Evolutionary conservation across 1,140 invertebrate species (phyloP).

Genomic region (Saccostrea echinata): DNA sequence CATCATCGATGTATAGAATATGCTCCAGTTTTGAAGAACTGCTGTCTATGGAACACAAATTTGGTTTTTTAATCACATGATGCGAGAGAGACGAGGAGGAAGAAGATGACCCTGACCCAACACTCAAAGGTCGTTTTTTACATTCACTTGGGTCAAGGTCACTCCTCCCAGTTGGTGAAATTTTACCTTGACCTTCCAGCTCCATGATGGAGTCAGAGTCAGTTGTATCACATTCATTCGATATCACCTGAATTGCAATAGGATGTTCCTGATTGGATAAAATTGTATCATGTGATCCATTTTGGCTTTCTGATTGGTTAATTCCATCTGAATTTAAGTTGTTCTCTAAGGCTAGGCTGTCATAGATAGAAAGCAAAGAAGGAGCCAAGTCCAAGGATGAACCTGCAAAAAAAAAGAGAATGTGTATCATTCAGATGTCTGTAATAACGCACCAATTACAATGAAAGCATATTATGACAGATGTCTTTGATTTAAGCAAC

Average conservation of each 20-base stretch:
- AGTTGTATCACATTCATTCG: conserved; percentile 38
- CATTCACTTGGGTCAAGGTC: conserved; percentile 61
- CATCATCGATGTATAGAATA: conserved; percentile 65
- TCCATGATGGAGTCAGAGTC: conserved; percentile 42
- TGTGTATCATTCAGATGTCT: background rate
- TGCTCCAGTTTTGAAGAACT: conserved; percentile 46
- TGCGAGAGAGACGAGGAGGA: conserved; percentile 84
- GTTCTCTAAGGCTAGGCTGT: conserved; percentile 78
- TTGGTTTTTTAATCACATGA: conserved; percentile 69
- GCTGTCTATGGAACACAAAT: conserved; percentile 47
- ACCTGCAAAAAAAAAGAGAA: background rate
- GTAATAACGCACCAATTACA: background rate
- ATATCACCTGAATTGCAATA: conserved; percentile 16
- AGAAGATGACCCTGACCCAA: conserved; percentile 90
- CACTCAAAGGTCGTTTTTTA: conserved; percentile 86
- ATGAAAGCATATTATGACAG: background rate
- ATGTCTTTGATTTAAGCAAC: conserved; percentile 35
- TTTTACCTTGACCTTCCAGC: conserved; percentile 38
- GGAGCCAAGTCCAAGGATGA: conserved; percentile 83
- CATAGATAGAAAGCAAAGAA: conserved; percentile 86
- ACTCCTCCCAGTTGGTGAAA: conserved; percentile 26
- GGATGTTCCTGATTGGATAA: background rate
- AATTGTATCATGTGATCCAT: conserved; percentile 11
- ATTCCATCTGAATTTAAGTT: background rate
- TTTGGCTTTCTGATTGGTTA: background rate